A percentile compares a stretch with the other conserved stretches of the same genome.
phyloP scores from a whole-genome alignment of 2,888 invertebrate genomes.

The Amiota mariae region DNA sequence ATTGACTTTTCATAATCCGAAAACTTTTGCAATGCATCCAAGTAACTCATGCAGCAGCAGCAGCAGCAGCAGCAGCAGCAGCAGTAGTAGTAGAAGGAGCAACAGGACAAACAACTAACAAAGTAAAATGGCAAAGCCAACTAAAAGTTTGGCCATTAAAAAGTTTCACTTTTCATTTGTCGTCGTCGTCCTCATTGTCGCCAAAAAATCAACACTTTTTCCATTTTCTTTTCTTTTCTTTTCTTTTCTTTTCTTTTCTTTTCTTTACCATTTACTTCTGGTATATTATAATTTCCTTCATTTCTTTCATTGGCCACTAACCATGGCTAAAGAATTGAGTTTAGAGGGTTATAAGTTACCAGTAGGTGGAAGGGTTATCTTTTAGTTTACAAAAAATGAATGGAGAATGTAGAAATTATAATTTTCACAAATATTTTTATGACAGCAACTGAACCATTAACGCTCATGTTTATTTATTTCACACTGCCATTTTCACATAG shows the following conservation, averaged over 20 bases:
- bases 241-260: too few relatives aligned
- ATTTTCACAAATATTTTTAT: slow-evolving; percentile 38
- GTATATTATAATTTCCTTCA: too few relatives aligned
- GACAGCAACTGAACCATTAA: slow-evolving; percentile 39
- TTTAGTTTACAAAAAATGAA: not conserved
- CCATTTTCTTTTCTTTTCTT: slow-evolving; percentile 20
- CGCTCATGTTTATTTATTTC: slow-evolving; percentile 34
- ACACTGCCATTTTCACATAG: not conserved
- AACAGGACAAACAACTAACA: not conserved
- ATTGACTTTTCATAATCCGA: slow-evolving; percentile 29
- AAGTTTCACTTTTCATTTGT: slow-evolving; percentile 59
- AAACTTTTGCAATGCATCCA: slow-evolving; percentile 2
- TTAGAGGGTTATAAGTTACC: too few relatives aligned
- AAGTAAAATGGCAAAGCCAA: slow-evolving; percentile 6
- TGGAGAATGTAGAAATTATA: slow-evolving; percentile 49
- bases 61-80: not conserved
- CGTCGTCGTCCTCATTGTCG: not conserved
- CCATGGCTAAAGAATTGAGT: too few relatives aligned
- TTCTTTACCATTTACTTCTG: too few relatives aligned
- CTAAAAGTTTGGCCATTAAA: slow-evolving; percentile 57
- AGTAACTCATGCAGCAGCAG: too few relatives aligned
- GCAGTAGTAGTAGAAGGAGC: not conserved
- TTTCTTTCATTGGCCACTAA: too few relatives aligned
- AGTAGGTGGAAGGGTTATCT: not conserved
- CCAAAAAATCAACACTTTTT: slow-evolving; percentile 37